Evolutionary conservation across 1,140 invertebrate genomes (phyloP), one percentile per base, ranked within the genome.

Genomic region (Rhizoglyphus robini): DNA sequence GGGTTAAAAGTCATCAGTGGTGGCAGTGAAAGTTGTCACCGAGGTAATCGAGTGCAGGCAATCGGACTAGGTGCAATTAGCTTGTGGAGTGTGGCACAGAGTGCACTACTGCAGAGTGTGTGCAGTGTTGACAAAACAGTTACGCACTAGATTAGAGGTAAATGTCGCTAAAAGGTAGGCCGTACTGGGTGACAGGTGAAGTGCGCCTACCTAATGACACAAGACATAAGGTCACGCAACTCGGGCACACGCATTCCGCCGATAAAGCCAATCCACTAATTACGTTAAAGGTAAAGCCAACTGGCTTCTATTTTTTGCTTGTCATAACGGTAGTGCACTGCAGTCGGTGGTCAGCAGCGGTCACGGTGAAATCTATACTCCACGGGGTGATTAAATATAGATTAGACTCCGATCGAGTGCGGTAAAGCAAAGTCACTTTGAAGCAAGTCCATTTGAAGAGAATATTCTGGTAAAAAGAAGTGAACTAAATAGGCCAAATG

Each of bases 91-190:
- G 41, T 15, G 41, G 41, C 23, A 15, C 41, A 46, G 15, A 46
- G 23, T 46, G 41, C 41, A 15, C 15, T 23, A 46, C 15, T 46
- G 41, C 15, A 32, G 15, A 25, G 15, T 54, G 51, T 8, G 8
- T 11, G 31, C 51, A 20, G 51, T 54, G 51, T 5, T 54, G 51
- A 54, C 51, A 54, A 54, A 54, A 54, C 51, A 54, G 20, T 54
- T 46, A 18, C 15, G 51, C 20, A 25, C 31, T 32, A 15, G 23
- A 25, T 54, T 54, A 54, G 51, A 15, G 8, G 8, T 5, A 54
- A 54, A 5, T 54, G 20, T 5, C 20, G 23, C 51, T 54, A 54
- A 54, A 54, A 54, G 51, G 51, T 54, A 54, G 51, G 51, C 51
- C 23, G 51, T 8, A 32, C 51, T 32, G 8, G 51, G 51, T 54